Evolutionary conservation across 2,888 invertebrate genomes (phyloP), one percentile per base, ranked within the genome.

Genomic region (Orthonevra nobilis): DNA sequence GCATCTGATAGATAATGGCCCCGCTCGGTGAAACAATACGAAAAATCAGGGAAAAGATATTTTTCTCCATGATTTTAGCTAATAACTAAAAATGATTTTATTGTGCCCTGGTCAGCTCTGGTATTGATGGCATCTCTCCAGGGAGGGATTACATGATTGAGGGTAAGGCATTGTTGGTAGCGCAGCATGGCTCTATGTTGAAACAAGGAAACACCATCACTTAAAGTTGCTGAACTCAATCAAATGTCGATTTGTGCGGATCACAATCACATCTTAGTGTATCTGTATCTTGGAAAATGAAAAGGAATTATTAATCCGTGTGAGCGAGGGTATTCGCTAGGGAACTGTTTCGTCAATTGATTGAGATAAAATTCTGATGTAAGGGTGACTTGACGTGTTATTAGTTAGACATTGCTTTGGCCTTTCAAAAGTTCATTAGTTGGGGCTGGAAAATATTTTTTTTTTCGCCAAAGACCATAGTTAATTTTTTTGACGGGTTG

Each of bases 51-150:
- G 44, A 19, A 61, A 50, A 14, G 34, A 15, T 44, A 61, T 32
- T 48, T 30, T 40, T 68, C 40, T 79, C 48, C 79, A 73, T 73
- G 79, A 79, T 73, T 73, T 66, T 61, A 50, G 73, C 73, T 79
- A 79, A 79, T 79, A 79, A 79, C 79, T 68, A 79, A 79, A 79
- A 79, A 79, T 79, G 73, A 79, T 79, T 79, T 79, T 73, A 79
- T 68, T 79, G 73, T 61, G 50, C 58, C 30, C 40, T 46, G 26
- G 54, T 23, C 36, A 50, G 30, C 34, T 61, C 52, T 30, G 54
- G 30, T 42, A 50, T 60, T 66, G 61, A 68, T 72, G 48, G 26
- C 17, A 56, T 50, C 61, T 79, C 79, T 54, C 79, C 12, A 6
- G 73, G 79, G 79, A 73, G 48, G 79, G 66, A 79, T 79, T 79